Evolutionary conservation across 2,888 invertebrate species (phyloP).

Genomic region (Rhaphigaster nebulosa): DNA sequence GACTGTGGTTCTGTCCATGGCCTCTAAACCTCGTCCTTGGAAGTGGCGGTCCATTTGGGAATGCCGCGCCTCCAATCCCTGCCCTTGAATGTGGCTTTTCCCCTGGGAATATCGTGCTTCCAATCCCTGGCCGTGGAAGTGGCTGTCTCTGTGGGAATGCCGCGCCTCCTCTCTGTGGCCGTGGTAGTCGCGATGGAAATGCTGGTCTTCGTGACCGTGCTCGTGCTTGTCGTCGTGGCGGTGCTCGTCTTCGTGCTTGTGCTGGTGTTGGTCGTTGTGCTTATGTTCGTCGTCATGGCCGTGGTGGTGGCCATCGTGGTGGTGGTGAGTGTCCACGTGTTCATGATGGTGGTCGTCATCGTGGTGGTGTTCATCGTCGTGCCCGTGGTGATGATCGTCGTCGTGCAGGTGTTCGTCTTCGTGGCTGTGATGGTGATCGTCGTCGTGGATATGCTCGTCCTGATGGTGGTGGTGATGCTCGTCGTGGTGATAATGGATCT

Average conservation of each 20-base stretch:
- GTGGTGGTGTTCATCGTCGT: slow-evolving; percentile 49
- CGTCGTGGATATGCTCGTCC: slow-evolving; percentile 47
- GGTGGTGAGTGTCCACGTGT: slow-evolving; percentile 10
- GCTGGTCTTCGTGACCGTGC: slow-evolving; percentile 54
- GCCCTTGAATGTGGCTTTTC: background rate
- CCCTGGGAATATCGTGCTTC: slow-evolving; percentile 36
- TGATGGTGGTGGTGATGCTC: slow-evolving; percentile 51
- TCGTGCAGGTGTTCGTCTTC: slow-evolving; percentile 49
- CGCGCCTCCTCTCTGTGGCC: slow-evolving; percentile 39
- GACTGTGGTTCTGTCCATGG: background rate
- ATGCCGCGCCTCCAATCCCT: slow-evolving; percentile 6
- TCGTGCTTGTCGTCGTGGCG: slow-evolving; percentile 47
- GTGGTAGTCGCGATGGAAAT: slow-evolving; percentile 57
- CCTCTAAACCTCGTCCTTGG: background rate
- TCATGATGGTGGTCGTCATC: slow-evolving; percentile 13
- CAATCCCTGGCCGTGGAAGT: slow-evolving; percentile 2
- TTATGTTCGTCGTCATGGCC: slow-evolving; percentile 10
- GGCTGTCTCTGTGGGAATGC: slow-evolving; percentile 24
- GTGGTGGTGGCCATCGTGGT: slow-evolving; percentile 2
- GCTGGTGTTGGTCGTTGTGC: slow-evolving; percentile 42
- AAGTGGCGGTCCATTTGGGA: background rate
- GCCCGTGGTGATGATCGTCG: slow-evolving; percentile 28
- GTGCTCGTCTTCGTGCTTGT: slow-evolving; percentile 43
- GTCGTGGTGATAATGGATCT: slow-evolving; percentile 53
- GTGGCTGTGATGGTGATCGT: slow-evolving; percentile 45